These are phyloP conservation scores for Mareca strepera DNA, from an alignment of 2,797 vertebrate genomes.

Conservation along the genomic window DNA sequence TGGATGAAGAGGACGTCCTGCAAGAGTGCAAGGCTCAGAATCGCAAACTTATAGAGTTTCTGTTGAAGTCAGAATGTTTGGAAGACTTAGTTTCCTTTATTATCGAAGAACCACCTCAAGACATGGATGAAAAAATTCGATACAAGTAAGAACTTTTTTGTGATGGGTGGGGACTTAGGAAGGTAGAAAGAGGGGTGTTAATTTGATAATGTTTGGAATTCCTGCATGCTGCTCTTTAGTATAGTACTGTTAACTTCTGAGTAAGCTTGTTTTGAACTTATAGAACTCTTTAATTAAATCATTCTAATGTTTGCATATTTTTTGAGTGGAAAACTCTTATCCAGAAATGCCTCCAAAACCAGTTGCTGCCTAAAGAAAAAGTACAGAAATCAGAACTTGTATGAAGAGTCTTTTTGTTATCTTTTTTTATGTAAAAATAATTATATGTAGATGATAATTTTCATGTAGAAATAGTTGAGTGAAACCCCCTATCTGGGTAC, in stretches of 20 bases:
- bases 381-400: not conserved
- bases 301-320: not conserved
- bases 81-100: slow-evolving; percentile 96
- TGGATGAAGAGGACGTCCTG: slow-evolving; percentile 98
- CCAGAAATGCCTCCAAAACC: not conserved
- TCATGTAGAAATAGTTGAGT: not conserved
- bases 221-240: not conserved
- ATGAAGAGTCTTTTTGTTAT: not conserved
- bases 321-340: not conserved
- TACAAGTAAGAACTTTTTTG: slow-evolving; percentile 89
- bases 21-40: slow-evolving; percentile 99
- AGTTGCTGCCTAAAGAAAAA: not conserved
- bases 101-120: slow-evolving; percentile 92
- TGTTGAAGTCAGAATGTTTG: slow-evolving; percentile 94
- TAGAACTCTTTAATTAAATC: not conserved
- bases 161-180: not conserved
- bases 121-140: slow-evolving; percentile 97
- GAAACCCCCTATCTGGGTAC: not conserved
- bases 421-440: too few species aligned
- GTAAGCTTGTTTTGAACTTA: not conserved
- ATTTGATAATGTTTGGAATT: not conserved
- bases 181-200: not conserved
- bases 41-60: slow-evolving; percentile 96
- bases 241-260: not conserved
- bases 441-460: too few species aligned